Evolutionary conservation across 2,888 invertebrate genomes (phyloP), one percentile per base, ranked within the genome.

Genomic region (Oxyteleia sp.): DNA sequence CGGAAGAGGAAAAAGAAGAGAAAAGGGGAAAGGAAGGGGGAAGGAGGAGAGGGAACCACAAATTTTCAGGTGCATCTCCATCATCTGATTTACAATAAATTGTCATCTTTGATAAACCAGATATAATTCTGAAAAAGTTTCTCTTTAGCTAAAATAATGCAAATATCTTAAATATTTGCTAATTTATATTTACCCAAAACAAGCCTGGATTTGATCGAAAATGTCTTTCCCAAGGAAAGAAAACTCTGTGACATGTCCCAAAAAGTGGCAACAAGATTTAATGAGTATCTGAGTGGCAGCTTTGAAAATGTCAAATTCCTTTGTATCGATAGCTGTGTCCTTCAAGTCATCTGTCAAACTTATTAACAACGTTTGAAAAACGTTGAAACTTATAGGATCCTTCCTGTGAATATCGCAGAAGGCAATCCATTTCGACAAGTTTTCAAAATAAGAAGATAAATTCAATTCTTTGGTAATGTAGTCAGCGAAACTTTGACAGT

Each of bases 401-500:
- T 16, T 4, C 35, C 18, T 35, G 11, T 35, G 32, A 4, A 35
- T 15, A 11, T 55, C 35, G 18, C 55, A 55, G 11, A 18, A 55
- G 0, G 55, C 55, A 18, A 55, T 55, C 55, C 55, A 55, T 18
- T 18, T 55, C 0, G 55, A 16, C 35, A 55, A 10, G 16, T 55
- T 55, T 35, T 55, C 4, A 0, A 10, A 4, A 35, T 35, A 55
- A 1, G 55, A 10, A 35, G 35, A 18, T 11, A 55, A 35, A 4
- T 35, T 49, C 5, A 23, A 20, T 4, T 11, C 7, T 2, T 26
- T 5, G 26, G 5, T 26, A 26, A 26, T 5, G 5, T 4, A 5
- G 2, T 26, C 4, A 26, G 26, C 5, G 26, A 4, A 26, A 26
- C 4, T 4, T 26, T 26, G 2, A 26, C 26, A 26, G 5, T 2